Base-by-base conservation (phyloP, 2,797 vertebrate species). In the Dipus sagitta region DNA sequence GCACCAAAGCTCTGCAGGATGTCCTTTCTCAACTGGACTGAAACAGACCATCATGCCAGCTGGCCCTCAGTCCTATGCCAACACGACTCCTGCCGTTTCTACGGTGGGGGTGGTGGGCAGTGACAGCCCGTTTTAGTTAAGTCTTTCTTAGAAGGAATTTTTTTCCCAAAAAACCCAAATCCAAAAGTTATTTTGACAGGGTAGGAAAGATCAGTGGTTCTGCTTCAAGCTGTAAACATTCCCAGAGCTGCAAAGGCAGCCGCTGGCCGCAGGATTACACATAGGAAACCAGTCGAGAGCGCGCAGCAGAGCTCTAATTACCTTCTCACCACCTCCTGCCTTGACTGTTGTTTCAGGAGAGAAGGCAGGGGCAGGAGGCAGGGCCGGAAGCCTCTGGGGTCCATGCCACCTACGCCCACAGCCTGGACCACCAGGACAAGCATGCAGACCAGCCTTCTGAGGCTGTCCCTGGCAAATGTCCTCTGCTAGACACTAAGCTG, bases 401-500 rank as follows among this genome's bases (percentile, higher is more conserved):
- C 4, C 24, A 12, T 15, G 82, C 58, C 38, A 42, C 87, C 52
- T 24, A 28, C 74, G 86, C 90, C 54, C 2, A 2, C 20, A 74
- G 87, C 72, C 78, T 3, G 28, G 96, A 38, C 92, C 92, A 78
- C 0, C 17, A 32, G 96, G 86, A 47, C 3, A 24, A 30, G 86
- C 24, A 1, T 10, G 21, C 23, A 20, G 86, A 71, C 75, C 0
- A 84, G 86, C 71, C 81, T 77, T 93, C 92, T 17, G 0, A 95
- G 95, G 94, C 91, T 24, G 85, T 68, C 85, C 64, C 94, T 97
- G 67, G 4, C 88, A 4, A 85, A 65, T 65, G 88, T 71, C 93
- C 94, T 91, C 58, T 68, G 82, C 68, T 30, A 84, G 15, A 86
- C 72, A 97, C 97, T 97, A 42, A 67, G 32, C 77, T 32, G 95